Conservation (phyloP, 2,113 vertebrate genomes). For the Lepus europaeus region DNA sequence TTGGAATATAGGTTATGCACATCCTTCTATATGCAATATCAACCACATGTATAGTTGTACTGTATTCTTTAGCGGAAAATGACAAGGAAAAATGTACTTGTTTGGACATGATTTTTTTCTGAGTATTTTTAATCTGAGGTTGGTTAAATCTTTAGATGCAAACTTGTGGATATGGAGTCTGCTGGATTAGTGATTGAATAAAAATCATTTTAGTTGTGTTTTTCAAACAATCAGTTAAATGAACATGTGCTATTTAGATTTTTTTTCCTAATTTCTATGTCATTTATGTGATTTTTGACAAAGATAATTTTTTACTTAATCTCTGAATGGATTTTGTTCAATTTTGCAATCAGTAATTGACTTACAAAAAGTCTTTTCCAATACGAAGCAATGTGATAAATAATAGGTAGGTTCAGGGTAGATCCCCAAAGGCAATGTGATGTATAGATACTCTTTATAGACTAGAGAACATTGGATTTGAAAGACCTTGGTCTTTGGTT, state of each 20-base stretch:
- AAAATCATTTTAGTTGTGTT: slow-evolving; percentile 20
- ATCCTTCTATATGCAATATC: background rate
- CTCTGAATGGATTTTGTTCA: slow-evolving; percentile 39
- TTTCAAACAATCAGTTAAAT: slow-evolving; percentile 3
- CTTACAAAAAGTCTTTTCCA: slow-evolving; percentile 25
- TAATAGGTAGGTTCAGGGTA: background rate
- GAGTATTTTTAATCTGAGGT: background rate
- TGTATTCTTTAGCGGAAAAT: background rate
- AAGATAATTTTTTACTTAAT: background rate
- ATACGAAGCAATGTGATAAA: slow-evolving; percentile 20
- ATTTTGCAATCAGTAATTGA: slow-evolving; percentile 23
- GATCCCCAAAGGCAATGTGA: background rate
- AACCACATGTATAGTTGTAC: background rate
- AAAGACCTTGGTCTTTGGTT: background rate
- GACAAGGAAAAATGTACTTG: background rate
- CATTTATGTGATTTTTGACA: background rate
- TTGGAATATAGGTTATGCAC: background rate
- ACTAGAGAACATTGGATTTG: background rate
- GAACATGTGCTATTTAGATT: background rate
- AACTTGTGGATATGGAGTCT: background rate
- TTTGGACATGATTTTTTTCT: background rate
- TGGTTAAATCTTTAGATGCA: background rate
- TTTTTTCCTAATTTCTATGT: background rate
- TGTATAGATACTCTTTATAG: background rate
- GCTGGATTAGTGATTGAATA: slow-evolving; percentile 11